Conservation (phyloP, 2,113 vertebrate species). For the Helogale parvula region DNA sequence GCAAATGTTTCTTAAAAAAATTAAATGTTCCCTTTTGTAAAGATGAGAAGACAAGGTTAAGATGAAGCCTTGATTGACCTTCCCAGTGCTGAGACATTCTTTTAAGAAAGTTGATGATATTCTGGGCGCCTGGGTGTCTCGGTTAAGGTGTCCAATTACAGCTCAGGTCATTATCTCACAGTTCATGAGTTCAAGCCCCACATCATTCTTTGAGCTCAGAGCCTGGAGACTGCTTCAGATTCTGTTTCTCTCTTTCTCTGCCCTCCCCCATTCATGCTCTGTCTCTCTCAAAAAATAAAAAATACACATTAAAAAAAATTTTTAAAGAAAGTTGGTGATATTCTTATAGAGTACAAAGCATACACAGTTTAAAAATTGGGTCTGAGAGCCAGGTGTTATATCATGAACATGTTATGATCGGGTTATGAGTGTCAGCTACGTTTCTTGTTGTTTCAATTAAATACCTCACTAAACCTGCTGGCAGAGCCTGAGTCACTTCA, state of each 20-base stretch:
- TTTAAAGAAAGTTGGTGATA: not conserved
- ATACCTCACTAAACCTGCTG: slow-evolving; percentile 44
- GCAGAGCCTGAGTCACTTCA: not conserved
- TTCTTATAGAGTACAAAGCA: slow-evolving; percentile 9
- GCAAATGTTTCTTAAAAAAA: slow-evolving; percentile 17
- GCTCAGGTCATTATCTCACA: too few species aligned
- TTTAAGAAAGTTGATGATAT: slow-evolving; percentile 1
- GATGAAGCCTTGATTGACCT: not conserved
- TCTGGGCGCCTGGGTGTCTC: not conserved
- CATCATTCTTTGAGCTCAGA: too few species aligned
- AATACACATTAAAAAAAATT: too few species aligned
- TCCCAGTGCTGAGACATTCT: not conserved
- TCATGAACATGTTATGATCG: slow-evolving; percentile 26
- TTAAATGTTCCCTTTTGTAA: not conserved
- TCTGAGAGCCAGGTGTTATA: slow-evolving; percentile 47
- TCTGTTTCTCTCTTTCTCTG: too few species aligned
- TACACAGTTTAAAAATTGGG: slow-evolving; percentile 47
- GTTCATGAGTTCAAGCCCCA: too few species aligned
- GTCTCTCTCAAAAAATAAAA: too few species aligned
- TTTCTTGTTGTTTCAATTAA: slow-evolving; percentile 51
- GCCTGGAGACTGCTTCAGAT: too few species aligned
- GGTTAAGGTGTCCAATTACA: too few species aligned
- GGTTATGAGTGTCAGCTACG: not conserved
- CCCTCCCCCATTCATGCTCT: too few species aligned
- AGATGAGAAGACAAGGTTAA: not conserved